Percentiles rank a stretch among this genome's conserved stretches.
Evolutionary conservation across 1,140 invertebrate genomes (phyloP).

Genomic region (Arion vulgaris): DNA sequence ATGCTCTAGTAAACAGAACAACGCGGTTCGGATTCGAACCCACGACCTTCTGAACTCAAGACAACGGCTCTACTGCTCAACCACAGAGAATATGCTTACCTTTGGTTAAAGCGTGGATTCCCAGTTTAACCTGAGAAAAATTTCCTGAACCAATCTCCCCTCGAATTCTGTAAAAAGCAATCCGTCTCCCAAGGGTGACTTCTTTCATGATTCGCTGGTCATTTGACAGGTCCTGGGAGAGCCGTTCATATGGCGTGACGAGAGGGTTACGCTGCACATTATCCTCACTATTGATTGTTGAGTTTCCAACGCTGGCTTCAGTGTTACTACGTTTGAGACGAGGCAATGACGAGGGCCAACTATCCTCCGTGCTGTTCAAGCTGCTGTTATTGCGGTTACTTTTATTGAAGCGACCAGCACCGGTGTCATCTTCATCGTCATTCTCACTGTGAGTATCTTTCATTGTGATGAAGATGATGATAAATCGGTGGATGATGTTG

Average conservation of each 20-base stretch:
- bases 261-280: conserved; percentile 29
- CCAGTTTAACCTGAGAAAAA: conserved; percentile 91
- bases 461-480: background rate
- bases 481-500: too few relatives aligned
- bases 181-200: conserved; percentile 78
- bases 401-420: background rate
- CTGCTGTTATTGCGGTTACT: conserved; percentile 17
- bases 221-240: conserved; percentile 62
- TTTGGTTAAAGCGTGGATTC: conserved; percentile 86
- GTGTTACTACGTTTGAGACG: conserved; percentile 35
- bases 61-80: too few relatives aligned
- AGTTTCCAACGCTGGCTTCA: conserved; percentile 22
- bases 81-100: too few relatives aligned
- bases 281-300: background rate
- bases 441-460: conserved; percentile 9
- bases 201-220: conserved; percentile 77
- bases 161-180: conserved; percentile 81
- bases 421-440: background rate
- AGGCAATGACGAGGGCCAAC: background rate
- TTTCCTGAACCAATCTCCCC: conserved; percentile 87
- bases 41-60: too few relatives aligned
- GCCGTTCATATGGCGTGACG: conserved; percentile 60
- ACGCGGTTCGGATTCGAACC: too few relatives aligned
- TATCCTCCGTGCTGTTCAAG: background rate
- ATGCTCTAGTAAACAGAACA: too few relatives aligned